These are phyloP conservation scores for Cryptocheilus praepositus DNA, from an alignment of 2,888 invertebrate species.

Conservation along the genomic window DNA sequence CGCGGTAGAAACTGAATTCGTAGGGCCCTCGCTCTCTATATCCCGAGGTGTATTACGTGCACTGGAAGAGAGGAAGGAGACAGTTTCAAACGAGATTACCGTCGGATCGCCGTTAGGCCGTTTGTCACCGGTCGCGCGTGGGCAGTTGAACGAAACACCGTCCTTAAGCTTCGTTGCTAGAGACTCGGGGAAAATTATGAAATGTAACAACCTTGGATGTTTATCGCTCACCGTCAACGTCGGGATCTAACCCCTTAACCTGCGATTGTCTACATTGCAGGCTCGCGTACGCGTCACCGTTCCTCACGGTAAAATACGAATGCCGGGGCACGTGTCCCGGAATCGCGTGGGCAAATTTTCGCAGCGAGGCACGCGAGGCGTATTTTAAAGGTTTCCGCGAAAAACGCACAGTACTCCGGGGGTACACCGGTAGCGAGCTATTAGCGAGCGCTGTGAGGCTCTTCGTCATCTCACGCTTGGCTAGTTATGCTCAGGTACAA, in stretches of 20 bases:
- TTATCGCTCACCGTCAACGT: too few species aligned
- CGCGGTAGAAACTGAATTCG: background rate
- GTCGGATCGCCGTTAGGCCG: slow-evolving; percentile 25
- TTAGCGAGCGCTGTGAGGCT: slow-evolving; percentile 59
- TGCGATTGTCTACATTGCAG: too few species aligned
- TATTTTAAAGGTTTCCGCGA: background rate
- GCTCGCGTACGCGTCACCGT: too few species aligned
- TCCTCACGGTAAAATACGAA: slow-evolving; percentile 1
- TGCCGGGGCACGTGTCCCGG: background rate
- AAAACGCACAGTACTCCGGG: slow-evolving; percentile 21
- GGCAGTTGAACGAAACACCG: slow-evolving; percentile 13
- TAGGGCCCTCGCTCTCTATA: background rate
- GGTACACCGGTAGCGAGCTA: slow-evolving; percentile 53
- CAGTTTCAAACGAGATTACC: slow-evolving; percentile 28
- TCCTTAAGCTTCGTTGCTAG: too few species aligned
- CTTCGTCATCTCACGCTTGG: slow-evolving; percentile 67
- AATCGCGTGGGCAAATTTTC: too few species aligned
- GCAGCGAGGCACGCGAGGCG: background rate
- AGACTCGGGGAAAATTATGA: too few species aligned
- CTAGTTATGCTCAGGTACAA: slow-evolving; percentile 60
- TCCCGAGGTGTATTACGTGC: background rate
- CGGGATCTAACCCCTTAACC: too few species aligned
- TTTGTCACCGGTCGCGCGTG: slow-evolving; percentile 30
- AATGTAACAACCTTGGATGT: too few species aligned
- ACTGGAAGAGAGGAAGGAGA: background rate